These are phyloP conservation scores for Anisognathus igniventris DNA, from an alignment of 2,797 vertebrate species.

Conservation along the genomic window DNA sequence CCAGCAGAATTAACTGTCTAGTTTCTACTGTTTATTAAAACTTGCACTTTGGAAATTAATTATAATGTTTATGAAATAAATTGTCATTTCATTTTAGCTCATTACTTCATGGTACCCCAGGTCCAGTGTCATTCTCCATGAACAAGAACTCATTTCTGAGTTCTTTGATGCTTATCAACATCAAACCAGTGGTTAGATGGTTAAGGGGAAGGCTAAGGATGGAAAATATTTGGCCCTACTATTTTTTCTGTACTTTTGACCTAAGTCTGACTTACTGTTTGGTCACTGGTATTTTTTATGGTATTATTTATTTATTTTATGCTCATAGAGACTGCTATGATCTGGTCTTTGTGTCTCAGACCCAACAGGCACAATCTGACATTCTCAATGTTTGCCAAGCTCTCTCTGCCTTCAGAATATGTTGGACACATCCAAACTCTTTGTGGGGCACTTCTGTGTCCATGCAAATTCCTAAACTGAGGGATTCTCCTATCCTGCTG, in stretches of 20 bases:
- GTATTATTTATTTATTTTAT: background rate
- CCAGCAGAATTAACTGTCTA: background rate
- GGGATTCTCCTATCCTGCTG: background rate
- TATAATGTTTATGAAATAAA: background rate
- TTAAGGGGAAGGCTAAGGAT: background rate
- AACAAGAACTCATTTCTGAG: background rate
- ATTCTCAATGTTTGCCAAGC: background rate
- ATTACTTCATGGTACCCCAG: background rate
- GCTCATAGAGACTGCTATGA: background rate
- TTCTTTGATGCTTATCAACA: background rate
- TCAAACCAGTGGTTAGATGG: background rate
- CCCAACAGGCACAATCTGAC: background rate
- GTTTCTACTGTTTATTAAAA: background rate
- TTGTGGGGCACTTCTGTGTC: background rate
- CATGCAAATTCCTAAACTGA: background rate
- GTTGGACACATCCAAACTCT: background rate
- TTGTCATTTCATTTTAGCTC: background rate
- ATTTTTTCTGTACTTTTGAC: background rate
- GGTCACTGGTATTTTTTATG: background rate
- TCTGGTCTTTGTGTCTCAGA: background rate
- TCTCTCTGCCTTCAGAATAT: background rate
- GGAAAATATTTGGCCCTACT: background rate
- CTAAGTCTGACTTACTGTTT: background rate
- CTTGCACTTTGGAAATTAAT: background rate
- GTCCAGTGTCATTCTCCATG: background rate